Percentiles rank a stretch among this genome's conserved stretches.
Conservation (phyloP, 1,140 invertebrate species). For the Rhynchophorus ferrugineus region DNA sequence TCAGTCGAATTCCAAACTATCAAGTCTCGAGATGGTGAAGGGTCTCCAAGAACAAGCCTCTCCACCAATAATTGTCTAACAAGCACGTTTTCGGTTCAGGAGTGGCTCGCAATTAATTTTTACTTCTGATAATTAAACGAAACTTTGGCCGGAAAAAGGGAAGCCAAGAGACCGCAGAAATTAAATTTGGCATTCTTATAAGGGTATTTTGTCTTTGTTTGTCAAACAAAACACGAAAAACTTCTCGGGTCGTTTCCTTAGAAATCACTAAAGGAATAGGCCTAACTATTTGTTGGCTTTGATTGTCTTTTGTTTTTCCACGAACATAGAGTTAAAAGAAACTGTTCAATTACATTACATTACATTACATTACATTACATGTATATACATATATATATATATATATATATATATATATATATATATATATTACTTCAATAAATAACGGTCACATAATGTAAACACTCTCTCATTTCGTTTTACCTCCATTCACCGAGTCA, state of each 20-base stretch:
- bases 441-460: no score
- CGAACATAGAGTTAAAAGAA: no score
- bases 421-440: no score
- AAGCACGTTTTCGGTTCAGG: constrained; percentile 11
- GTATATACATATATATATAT: no score
- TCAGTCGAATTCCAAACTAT: neutral
- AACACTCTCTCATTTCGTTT: no score
- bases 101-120: constrained; percentile 21
- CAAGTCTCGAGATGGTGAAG: constrained; percentile 6
- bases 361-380: no score
- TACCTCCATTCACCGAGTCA: no score
- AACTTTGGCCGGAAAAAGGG: constrained; percentile 13
- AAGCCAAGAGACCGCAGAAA: constrained; percentile 12
- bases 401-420: no score
- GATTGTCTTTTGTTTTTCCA: no score
- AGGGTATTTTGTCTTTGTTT: constrained; percentile 14
- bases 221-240: constrained; percentile 8
- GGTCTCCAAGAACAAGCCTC: neutral
- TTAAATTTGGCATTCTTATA: constrained; percentile 9
- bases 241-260: neutral
- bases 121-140: constrained; percentile 20
- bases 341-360: no score
- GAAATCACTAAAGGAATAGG: no score
- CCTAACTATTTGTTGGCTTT: no score
- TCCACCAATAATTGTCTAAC: constrained; percentile 15